These are phyloP conservation scores for Plagodis pulveraria DNA, from an alignment of 2,888 invertebrate species.

Conservation along the genomic window DNA sequence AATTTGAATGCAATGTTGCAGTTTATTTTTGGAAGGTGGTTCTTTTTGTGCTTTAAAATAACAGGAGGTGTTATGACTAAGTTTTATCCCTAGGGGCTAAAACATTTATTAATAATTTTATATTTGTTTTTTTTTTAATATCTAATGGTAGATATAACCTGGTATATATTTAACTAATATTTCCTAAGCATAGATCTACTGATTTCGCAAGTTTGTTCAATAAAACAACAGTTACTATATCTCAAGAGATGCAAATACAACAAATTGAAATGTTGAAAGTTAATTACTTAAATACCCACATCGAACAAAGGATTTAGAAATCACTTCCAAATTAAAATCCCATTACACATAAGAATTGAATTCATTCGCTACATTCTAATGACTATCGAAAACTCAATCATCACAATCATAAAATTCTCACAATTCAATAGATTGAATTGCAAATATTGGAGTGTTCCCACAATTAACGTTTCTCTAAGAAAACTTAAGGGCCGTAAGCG, in stretches of 20 bases:
- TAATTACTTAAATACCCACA: constrained; percentile 13
- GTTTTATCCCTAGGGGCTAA: not conserved
- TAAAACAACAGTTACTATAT: no score
- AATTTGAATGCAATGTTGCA: constrained; percentile 45
- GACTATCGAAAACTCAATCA: constrained; percentile 60
- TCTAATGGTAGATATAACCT: no score
- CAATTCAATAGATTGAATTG: constrained; percentile 59
- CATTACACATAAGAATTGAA: constrained; percentile 55
- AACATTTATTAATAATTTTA: no score
- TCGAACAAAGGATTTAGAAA: constrained; percentile 48
- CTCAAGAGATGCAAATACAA: not conserved
- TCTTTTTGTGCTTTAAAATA: constrained; percentile 40
- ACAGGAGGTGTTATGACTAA: constrained; percentile 11
- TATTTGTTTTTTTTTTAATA: no score
- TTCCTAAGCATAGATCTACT: no score
- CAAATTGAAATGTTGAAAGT: not conserved
- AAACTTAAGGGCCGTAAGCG: constrained; percentile 54
- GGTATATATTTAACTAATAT: no score
- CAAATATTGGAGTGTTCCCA: constrained; percentile 71
- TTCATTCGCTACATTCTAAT: constrained; percentile 49
- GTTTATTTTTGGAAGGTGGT: constrained; percentile 47
- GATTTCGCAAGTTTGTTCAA: no score
- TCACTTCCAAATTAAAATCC: constrained; percentile 38
- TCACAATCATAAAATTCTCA: constrained; percentile 64
- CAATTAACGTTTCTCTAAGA: constrained; percentile 62